Evolutionary conservation across 1,140 invertebrate genomes (phyloP), one percentile per base, ranked within the genome.

Genomic region (Grapholita molesta): DNA sequence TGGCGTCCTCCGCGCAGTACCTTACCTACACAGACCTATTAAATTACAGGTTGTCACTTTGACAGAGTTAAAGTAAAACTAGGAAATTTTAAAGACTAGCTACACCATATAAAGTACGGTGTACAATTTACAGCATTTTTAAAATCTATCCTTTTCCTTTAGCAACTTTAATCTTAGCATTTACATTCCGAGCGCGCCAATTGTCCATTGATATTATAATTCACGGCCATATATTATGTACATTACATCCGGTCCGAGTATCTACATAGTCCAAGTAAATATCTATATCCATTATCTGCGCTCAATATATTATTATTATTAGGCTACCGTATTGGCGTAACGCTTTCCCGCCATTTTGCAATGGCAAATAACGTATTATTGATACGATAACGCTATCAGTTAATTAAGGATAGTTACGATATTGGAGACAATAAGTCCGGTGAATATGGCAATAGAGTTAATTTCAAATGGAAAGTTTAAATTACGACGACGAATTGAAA

Each of bases 151-250:
- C 2, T n/a, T n/a, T n/a, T n/a, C 23, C 18, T 11, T 28, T 67
- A 71, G 67, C 70, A 42, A 66, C 35, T n/a, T 64, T 70, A 70
- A 70, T 70, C 67, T n/a, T n/a, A 70, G 64, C n/a, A n/a, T n/a
- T n/a, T 53, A 33, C 64, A 33, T 24, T 69, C 9, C 18, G 42
- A 48, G 15, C 1, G 15, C 18, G 1, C 18, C 7, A 48, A 48
- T 15, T 2, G 42, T 18, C 15, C 42, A 48, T 48, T 21, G 18
- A 48, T 48, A 48, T 48, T 9, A 48, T 18, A 48, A 8, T 18
- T 21, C n/a, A 48, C 35, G 11, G 12, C 15, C 42, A 48, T 48
- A 48, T 48, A n/a, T n/a, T n/a, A n/a, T n/a, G n/a, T n/a, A 21
- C 18, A 18, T 9, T 7, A 48, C 24, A 25, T 28, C 53, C 53